Conservation (phyloP, 2,888 invertebrate species). For the Silvanus unidentatus region DNA sequence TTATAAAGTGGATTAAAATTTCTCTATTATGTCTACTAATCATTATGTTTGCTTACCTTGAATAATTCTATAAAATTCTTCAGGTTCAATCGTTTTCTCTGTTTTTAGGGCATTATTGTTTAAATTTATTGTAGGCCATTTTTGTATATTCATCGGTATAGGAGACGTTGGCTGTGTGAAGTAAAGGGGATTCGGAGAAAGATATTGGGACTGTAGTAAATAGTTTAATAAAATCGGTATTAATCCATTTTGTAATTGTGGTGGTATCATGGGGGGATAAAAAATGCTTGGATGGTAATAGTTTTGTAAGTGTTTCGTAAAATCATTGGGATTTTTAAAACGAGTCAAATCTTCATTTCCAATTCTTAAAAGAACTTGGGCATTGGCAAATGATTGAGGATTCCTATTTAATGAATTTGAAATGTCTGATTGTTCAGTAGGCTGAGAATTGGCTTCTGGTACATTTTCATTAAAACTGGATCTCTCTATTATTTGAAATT, state of each 20-base stretch:
- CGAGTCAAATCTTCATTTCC: constrained; percentile 22
- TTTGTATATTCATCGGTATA: too few species aligned
- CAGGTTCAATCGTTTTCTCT: background rate
- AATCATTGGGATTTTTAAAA: background rate
- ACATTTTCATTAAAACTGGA: constrained; percentile 25
- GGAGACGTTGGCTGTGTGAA: background rate
- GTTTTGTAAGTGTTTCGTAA: background rate
- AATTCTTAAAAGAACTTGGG: constrained; percentile 32
- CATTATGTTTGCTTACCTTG: too few species aligned
- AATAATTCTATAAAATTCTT: too few species aligned
- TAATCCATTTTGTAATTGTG: too few species aligned
- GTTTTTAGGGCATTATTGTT: constrained; percentile 6
- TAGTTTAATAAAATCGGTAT: too few species aligned
- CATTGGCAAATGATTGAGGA: constrained; percentile 28
- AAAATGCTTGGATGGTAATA: constrained; percentile 4
- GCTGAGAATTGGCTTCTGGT: background rate
- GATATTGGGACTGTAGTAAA: too few species aligned
- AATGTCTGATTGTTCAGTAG: background rate
- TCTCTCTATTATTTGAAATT: constrained; percentile 33
- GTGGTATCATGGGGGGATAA: constrained; percentile 10
- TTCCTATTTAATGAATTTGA: constrained; percentile 7
- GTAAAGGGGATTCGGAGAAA: background rate
- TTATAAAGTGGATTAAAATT: too few species aligned
- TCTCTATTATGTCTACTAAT: too few species aligned
- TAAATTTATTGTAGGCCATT: too few species aligned